Evolutionary conservation across 1,140 invertebrate genomes (phyloP).

Genomic region (Drosophila pseudoananassae): DNA sequence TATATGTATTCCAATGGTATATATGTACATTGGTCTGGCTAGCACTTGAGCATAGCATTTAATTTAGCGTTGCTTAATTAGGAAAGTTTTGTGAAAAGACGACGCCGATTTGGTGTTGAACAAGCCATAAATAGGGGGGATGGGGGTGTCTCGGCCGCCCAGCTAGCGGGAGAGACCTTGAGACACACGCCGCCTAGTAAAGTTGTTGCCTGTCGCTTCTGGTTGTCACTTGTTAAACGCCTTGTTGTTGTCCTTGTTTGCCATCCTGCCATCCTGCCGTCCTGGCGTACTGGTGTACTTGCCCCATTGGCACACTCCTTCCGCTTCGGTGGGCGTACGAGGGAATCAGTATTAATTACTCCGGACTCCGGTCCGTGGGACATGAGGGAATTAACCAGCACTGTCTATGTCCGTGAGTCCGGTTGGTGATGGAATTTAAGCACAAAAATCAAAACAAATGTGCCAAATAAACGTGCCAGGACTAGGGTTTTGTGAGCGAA

Average conservation of each 20-base stretch:
- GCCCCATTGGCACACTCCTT: constrained; percentile 27
- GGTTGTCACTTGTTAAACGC: constrained; percentile 56
- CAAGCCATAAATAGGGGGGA: constrained; percentile 48
- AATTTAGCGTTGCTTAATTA: constrained; percentile 62
- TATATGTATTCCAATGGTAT: too few relatives aligned
- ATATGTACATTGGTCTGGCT: neutral
- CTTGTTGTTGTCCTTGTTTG: constrained; percentile 26
- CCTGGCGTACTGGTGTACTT: too few relatives aligned
- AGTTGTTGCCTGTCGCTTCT: constrained; percentile 41
- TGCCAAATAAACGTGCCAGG: neutral
- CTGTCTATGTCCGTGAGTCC: neutral
- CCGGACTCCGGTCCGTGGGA: constrained; percentile 34
- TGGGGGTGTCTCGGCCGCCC: neutral
- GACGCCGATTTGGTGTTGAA: constrained; percentile 51
- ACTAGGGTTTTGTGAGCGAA: too few relatives aligned
- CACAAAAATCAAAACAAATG: too few relatives aligned
- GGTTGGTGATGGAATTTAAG: too few relatives aligned
- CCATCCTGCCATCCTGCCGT: neutral
- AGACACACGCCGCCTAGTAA: constrained; percentile 30
- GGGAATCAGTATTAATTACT: constrained; percentile 80
- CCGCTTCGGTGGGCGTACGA: constrained; percentile 50
- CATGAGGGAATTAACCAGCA: neutral
- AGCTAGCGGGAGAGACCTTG: too few relatives aligned
- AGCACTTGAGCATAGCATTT: constrained; percentile 34
- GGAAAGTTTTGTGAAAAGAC: constrained; percentile 58